Evolutionary conservation across 2,888 invertebrate genomes (phyloP).

Genomic region (Caenorhabditis macrosperma): DNA sequence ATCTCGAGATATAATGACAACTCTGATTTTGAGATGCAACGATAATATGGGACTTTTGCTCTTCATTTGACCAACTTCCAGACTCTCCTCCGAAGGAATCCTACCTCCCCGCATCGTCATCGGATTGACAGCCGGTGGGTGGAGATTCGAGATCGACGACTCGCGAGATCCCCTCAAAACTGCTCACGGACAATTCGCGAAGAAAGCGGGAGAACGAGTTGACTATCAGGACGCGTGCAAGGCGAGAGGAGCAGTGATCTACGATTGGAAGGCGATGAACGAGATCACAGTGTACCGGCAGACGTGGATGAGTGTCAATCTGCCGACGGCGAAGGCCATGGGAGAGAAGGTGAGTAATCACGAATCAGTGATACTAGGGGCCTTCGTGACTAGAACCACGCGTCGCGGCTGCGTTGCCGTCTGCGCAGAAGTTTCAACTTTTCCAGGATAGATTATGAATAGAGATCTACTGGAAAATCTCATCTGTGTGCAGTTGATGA

Average conservation of each 20-base stretch:
- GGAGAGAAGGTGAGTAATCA: slow-evolving; percentile 30
- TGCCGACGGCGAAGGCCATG: slow-evolving; percentile 37
- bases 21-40: no score
- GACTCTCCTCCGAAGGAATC: slow-evolving; percentile 50
- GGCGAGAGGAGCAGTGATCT: slow-evolving; percentile 51
- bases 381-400: no score
- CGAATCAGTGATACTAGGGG: no score
- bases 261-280: slow-evolving; percentile 35
- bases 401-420: no score
- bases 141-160: slow-evolving; percentile 43
- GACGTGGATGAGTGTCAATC: slow-evolving; percentile 41
- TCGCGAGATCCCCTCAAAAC: slow-evolving; percentile 19
- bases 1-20: no score
- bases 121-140: slow-evolving; percentile 52
- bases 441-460: no score
- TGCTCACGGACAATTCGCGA: slow-evolving; percentile 35
- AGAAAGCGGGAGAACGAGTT: slow-evolving; percentile 9
- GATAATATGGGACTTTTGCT: no score
- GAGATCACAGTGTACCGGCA: slow-evolving; percentile 44
- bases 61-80: no score
- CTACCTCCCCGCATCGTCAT: slow-evolving; percentile 32
- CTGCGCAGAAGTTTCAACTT: no score
- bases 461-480: no score
- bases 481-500: no score
- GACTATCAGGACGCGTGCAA: slow-evolving; percentile 49